phyloP scores from a whole-genome alignment of 1,140 invertebrate genomes.

The Episyrphus balteatus region DNA sequence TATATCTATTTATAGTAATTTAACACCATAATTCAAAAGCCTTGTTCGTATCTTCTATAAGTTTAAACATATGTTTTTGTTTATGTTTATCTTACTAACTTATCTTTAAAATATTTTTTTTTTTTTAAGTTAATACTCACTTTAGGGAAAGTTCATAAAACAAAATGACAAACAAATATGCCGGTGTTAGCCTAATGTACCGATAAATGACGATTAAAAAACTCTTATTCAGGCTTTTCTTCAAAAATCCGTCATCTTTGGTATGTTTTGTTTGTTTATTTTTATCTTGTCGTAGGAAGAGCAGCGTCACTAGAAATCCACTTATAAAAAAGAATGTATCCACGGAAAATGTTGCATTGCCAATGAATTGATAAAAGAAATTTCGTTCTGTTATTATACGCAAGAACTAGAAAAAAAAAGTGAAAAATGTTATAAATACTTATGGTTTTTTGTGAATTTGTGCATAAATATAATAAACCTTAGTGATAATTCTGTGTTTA shows the following conservation, averaged over 20 bases:
- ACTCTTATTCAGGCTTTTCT: conserved; percentile 40
- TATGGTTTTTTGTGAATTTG: too few relatives aligned
- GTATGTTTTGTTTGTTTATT: conserved; percentile 17
- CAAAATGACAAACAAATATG: conserved; percentile 67
- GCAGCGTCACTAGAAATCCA: conserved; percentile 61
- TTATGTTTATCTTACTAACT: not conserved
- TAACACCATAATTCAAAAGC: too few relatives aligned
- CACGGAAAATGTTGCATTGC: conserved; percentile 82
- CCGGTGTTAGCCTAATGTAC: conserved; percentile 64
- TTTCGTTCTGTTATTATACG: conserved; percentile 63
- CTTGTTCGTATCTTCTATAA: too few relatives aligned
- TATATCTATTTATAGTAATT: too few relatives aligned
- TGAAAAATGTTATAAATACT: too few relatives aligned
- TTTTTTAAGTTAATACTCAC: conserved; percentile 33
- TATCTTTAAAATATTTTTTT: not conserved
- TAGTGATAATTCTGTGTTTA: too few relatives aligned
- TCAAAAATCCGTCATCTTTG: conserved; percentile 24
- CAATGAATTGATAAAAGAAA: conserved; percentile 72
- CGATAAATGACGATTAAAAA: conserved; percentile 50
- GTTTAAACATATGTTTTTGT: too few relatives aligned
- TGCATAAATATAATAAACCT: too few relatives aligned
- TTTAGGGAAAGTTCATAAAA: conserved; percentile 59
- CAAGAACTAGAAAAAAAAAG: conserved; percentile 44
- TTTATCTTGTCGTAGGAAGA: conserved; percentile 51
- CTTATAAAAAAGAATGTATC: conserved; percentile 89